Evolutionary conservation across 2,888 invertebrate genomes (phyloP), one percentile per base, ranked within the genome.

Genomic region (Sarcophaga carnaria): DNA sequence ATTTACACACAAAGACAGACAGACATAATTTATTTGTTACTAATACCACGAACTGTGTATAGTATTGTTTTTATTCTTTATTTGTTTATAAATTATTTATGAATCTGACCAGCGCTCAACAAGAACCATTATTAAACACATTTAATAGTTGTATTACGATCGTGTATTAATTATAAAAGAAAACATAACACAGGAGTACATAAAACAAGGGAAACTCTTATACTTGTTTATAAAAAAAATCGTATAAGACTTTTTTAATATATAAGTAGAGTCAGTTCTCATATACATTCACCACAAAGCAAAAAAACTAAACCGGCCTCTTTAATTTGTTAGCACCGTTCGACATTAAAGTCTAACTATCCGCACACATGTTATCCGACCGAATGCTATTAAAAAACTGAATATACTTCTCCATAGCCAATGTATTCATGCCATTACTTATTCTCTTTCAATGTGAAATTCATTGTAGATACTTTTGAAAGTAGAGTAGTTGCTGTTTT

Each of bases 331-430:
- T 66, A 59, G 14, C 14, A 54, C 25, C 45, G 49, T 64, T 69
- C 54, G 17, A 1, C 5, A 25, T 59, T 79, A 76, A 47, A 25
- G n/a, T 79, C 54, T 62, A 83, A 76, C 71, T 69, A 70, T 14
- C 60, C 79, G 79, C 75, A 70, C 79, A 80, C 83, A 84, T 84
- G 62, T 22, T 79, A 59, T 70, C 71, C 75, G 54, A 77, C 66
- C 80, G 67, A 88, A 79, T 79, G 83, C 70, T 77, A 69, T 59
- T 72, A 64, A 54, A 81, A 71, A 76, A 88, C 88, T 88, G 72
- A 86, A 67, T 62, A 74, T 25, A 69, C 66, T 25, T 77, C 63
- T 74, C 25, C 45, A 81, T 72, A 71, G 8, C 22, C 62, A 62
- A 20, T 22, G 67, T 49, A 69, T 69, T 60, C 71, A 80, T 45